Evolutionary conservation across 1,140 invertebrate species (phyloP).

Genomic region (Drosophila seguyi): DNA sequence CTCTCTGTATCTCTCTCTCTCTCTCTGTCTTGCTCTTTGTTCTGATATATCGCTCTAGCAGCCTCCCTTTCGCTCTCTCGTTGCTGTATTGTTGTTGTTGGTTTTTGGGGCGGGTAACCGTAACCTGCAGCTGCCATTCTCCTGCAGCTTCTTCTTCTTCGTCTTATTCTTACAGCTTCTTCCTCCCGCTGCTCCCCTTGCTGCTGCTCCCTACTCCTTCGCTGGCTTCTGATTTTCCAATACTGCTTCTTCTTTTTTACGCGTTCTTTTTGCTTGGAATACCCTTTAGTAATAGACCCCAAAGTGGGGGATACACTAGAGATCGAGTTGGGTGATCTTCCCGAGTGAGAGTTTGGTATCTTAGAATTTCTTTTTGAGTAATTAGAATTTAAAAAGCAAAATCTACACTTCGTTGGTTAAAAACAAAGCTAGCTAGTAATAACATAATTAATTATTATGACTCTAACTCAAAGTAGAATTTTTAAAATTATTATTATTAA

Average conservation of each 20-base stretch:
- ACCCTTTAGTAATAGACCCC: slow-evolving; percentile 2
- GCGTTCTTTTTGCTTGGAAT: slow-evolving; percentile 2
- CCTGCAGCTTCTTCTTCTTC: slow-evolving; percentile 5
- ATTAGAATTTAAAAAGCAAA: too few species aligned
- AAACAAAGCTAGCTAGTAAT: too few species aligned
- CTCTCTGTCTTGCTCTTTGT: background rate
- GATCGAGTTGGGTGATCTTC: background rate
- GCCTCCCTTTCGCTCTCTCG: background rate
- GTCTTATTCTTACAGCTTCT: background rate
- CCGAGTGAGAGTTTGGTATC: too few species aligned
- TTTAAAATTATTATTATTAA: too few species aligned
- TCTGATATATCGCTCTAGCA: background rate
- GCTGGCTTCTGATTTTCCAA: slow-evolving; percentile 22
- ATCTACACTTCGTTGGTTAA: too few species aligned
- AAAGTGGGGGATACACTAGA: background rate
- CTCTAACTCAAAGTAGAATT: too few species aligned
- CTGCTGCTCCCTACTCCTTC: slow-evolving; percentile 3
- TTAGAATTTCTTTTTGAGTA: too few species aligned
- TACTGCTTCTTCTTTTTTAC: slow-evolving; percentile 22
- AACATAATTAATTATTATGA: too few species aligned
- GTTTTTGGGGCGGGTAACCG: slow-evolving; percentile 41
- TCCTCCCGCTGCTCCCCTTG: background rate
- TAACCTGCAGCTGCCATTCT: slow-evolving; percentile 50
- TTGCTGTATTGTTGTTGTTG: slow-evolving; percentile 16
- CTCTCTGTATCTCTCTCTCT: background rate